phyloP scores from a whole-genome alignment of 1,140 invertebrate species.

The Ladona fulva region DNA sequence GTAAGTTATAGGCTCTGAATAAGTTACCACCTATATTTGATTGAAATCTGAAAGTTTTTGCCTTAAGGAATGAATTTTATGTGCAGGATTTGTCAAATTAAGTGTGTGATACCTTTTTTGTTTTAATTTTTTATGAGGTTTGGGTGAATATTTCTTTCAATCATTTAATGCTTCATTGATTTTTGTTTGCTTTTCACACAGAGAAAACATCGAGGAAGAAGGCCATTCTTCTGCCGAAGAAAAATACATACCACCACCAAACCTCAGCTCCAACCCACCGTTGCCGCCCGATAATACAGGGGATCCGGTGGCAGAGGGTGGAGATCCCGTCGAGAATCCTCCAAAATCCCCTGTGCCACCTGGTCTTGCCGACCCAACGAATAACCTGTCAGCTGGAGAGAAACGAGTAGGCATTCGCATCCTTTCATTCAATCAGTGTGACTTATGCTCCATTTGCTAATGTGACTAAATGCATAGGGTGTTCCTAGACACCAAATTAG shows the following conservation, averaged over 20 bases:
- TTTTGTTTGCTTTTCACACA: not conserved
- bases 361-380: not conserved
- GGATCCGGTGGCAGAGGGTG: not conserved
- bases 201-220: not conserved
- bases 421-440: too few relatives aligned
- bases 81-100: too few relatives aligned
- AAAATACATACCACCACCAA: not conserved
- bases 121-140: too few relatives aligned
- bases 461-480: too few relatives aligned
- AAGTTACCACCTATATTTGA: too few relatives aligned
- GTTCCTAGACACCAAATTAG: too few relatives aligned
- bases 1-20: too few relatives aligned
- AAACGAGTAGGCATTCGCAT: not conserved
- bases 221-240: not conserved
- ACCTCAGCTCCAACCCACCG: not conserved
- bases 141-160: too few relatives aligned
- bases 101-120: too few relatives aligned
- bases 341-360: conserved; percentile 1
- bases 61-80: too few relatives aligned
- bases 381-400: not conserved
- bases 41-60: too few relatives aligned
- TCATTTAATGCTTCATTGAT: not conserved
- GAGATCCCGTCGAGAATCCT: not conserved
- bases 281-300: conserved; percentile 3
- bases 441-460: too few relatives aligned